Percentiles rank a stretch among this genome's conserved stretches.
Evolutionary conservation across 2,888 invertebrate genomes (phyloP).

Genomic region (Ophion ellenae): DNA sequence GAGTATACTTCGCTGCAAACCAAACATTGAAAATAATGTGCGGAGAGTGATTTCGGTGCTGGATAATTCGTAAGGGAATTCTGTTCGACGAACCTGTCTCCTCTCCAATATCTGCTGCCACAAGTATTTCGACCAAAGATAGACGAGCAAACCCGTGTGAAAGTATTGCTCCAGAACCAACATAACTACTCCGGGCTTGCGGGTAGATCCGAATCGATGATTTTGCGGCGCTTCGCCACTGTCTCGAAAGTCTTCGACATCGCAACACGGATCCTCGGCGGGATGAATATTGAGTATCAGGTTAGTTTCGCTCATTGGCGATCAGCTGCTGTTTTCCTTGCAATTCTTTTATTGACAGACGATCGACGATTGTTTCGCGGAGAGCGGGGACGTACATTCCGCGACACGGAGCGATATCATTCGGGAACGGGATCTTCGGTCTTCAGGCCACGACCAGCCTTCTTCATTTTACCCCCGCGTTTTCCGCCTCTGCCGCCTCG

Average conservation of each 20-base stretch:
- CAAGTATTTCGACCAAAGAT: slow-evolving; percentile 62
- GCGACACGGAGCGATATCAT: slow-evolving; percentile 6
- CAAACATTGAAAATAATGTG: not conserved
- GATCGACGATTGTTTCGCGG: slow-evolving; percentile 10
- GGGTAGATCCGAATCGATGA: not conserved
- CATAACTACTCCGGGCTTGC: slow-evolving; percentile 29
- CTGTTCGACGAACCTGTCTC: slow-evolving; percentile 49
- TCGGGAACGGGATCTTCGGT: not conserved
- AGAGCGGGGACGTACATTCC: slow-evolving; percentile 4
- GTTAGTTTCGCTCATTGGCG: slow-evolving; percentile 23
- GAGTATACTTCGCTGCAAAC: slow-evolving; percentile 46
- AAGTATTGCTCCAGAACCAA: slow-evolving; percentile 57
- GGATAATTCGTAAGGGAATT: not conserved
- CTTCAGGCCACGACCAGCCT: not conserved
- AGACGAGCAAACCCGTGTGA: slow-evolving; percentile 51
- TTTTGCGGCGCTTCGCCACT: slow-evolving; percentile 4
- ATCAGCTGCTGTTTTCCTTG: not conserved
- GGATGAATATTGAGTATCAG: slow-evolving; percentile 1
- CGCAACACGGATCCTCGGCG: too few relatives aligned
- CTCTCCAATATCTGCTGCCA: slow-evolving; percentile 59
- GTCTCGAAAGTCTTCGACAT: slow-evolving; percentile 18
- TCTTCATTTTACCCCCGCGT: slow-evolving; percentile 7
- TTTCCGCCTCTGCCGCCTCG: not conserved
- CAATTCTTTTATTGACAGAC: not conserved
- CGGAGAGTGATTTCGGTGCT: not conserved